phyloP scores from a whole-genome alignment of 2,888 invertebrate species.

The Andrena marginata region DNA sequence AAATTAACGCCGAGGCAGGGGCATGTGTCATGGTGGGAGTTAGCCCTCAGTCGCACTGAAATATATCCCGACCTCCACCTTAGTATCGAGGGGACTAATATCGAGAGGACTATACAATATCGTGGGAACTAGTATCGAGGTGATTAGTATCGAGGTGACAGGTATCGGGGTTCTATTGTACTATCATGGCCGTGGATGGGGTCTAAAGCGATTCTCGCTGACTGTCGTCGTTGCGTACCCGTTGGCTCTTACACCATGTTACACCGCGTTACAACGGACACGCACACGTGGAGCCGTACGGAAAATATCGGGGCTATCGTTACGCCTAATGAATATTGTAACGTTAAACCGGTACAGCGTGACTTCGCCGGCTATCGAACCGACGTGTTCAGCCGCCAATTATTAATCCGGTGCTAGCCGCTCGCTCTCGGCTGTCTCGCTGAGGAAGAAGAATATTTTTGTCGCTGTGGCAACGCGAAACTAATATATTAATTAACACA shows the following conservation, averaged over 20 bases:
- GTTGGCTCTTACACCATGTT: constrained; percentile 3
- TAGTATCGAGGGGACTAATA: too few species aligned
- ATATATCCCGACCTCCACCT: too few species aligned
- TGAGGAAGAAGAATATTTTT: background rate
- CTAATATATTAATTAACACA: background rate
- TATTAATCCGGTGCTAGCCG: constrained; percentile 18
- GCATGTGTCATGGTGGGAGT: too few species aligned
- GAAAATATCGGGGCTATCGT: constrained; percentile 40
- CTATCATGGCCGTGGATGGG: constrained; percentile 2
- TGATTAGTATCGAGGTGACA: background rate
- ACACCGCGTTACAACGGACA: constrained; percentile 8
- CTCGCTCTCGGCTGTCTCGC: background rate
- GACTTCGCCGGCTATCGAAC: constrained; percentile 19
- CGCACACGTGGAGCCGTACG: constrained; percentile 5
- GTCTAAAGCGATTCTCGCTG: constrained; percentile 9
- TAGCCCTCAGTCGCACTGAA: too few species aligned
- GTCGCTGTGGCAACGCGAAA: background rate
- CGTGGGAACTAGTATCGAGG: background rate
- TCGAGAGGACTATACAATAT: too few species aligned
- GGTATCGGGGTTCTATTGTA: too few species aligned
- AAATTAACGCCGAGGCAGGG: too few species aligned
- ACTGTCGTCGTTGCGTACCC: constrained; percentile 10
- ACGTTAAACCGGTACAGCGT: constrained; percentile 49
- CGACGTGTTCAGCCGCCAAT: constrained; percentile 17
- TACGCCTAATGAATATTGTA: constrained; percentile 59